Evolutionary conservation across 2,888 invertebrate genomes (phyloP), one percentile per base, ranked within the genome.

Genomic region (Nematopogon swammerdamellus): DNA sequence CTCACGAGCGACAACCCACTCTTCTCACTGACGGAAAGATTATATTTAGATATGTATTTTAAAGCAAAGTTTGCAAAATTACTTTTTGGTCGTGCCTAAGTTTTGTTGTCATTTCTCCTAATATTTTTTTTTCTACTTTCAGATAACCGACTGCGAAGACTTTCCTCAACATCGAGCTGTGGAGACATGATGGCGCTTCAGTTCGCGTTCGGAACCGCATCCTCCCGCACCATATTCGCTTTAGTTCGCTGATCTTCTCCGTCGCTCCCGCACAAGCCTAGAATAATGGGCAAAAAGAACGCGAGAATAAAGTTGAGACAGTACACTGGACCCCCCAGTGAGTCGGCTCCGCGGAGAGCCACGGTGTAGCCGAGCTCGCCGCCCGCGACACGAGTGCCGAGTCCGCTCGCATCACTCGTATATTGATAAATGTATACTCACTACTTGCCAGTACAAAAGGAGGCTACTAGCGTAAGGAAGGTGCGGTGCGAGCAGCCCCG

Each of bases 201-300:
- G 8, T 25, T 8, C 4, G 25, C 8, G 5, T 6, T 25, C 25
- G 25, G 8, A 4, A 8, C 8, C 25, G 25, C 8, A 4, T 25
- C 25, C 25, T 6, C 36, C 14, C 11, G n/a, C 11, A 6, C 36
- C 36, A 14, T 14, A 3, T 3, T 14, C 36, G 36, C 36, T 3
- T 14, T 14, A 14, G 17, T 17, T 3, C 18, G 6, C 18, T 44
- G 18, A 44, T 19, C 6, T n/a, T 17, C 3, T 8, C 44, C 17
- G 18, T 17, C 5, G 44, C 17, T 14, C n/a, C 6, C 36, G 36
- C 36, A 36, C 36, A 3, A 6, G 3, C 36, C 36, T 36, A 8
- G 68, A 79, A 79, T 75, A 72, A 79, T 79, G 79, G 79, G 71
- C 75, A 79, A 72, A 69, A 76, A 73, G 58, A 73, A 74, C 74